phyloP scores from a whole-genome alignment of 2,113 vertebrate species.

The Pandion haliaetus region DNA sequence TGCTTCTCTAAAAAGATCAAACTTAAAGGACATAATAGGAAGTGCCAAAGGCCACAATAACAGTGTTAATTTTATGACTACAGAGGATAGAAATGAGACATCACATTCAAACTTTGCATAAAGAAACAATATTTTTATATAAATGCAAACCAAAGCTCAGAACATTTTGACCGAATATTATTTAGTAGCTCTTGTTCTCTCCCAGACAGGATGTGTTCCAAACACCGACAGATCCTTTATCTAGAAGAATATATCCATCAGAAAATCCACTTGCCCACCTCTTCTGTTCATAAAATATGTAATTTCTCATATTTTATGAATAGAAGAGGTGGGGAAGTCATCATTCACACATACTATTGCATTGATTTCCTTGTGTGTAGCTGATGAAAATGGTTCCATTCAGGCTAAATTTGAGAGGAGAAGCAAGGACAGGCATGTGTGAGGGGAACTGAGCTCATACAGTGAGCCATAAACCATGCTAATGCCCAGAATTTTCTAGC shows the following conservation, averaged over 20 bases:
- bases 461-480: background rate
- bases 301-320: too few species aligned
- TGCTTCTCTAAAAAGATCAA: background rate
- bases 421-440: background rate
- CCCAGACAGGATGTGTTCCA: background rate
- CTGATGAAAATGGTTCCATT: background rate
- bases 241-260: background rate
- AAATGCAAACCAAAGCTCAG: background rate
- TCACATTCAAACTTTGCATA: background rate
- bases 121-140: background rate
- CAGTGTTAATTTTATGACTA: background rate
- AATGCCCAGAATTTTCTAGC: background rate
- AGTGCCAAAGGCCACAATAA: background rate
- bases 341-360: background rate
- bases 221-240: constrained; percentile 5
- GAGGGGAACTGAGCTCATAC: background rate
- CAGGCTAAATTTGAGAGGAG: background rate
- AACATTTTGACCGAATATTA: background rate
- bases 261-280: background rate
- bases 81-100: constrained; percentile 4
- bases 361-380: background rate
- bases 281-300: constrained; percentile 2
- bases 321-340: too few species aligned
- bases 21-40: background rate
- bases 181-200: constrained; percentile 14